Conservation (phyloP, 2,888 invertebrate genomes). For the Malacosoma neustria region DNA sequence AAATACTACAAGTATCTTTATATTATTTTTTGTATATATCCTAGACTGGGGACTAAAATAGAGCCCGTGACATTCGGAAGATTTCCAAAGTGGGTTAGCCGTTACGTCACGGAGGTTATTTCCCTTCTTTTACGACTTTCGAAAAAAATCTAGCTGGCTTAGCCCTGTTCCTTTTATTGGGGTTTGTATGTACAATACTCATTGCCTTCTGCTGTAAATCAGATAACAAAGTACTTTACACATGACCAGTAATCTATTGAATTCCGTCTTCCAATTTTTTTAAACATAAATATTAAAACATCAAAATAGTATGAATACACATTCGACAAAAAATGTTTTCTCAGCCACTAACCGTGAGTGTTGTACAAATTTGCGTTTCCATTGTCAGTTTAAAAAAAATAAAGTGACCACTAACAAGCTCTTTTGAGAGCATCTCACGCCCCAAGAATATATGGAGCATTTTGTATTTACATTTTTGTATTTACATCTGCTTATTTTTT, state of each 20-base stretch:
- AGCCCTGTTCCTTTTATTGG: no score
- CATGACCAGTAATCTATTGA: constrained; percentile 1
- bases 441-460: constrained; percentile 18
- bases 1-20: no score
- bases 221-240: background rate
- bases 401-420: constrained; percentile 49
- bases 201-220: background rate
- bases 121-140: no score
- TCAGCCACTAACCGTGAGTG: constrained; percentile 32
- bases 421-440: constrained; percentile 35
- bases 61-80: no score
- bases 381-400: constrained; percentile 25
- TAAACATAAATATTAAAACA: constrained; percentile 24
- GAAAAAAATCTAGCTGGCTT: no score
- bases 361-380: constrained; percentile 40
- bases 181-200: no score
- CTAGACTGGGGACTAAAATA: no score
- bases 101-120: no score
- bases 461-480: no score
- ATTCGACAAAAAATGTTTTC: constrained; percentile 32
- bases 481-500: background rate
- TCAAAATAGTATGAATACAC: constrained; percentile 8
- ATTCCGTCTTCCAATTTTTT: background rate
- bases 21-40: no score
- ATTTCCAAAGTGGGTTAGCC: no score